Percentiles rank a stretch among this genome's conserved stretches.
Evolutionary conservation across 2,888 invertebrate genomes (phyloP).

Genomic region (Matsumyia berberina): DNA sequence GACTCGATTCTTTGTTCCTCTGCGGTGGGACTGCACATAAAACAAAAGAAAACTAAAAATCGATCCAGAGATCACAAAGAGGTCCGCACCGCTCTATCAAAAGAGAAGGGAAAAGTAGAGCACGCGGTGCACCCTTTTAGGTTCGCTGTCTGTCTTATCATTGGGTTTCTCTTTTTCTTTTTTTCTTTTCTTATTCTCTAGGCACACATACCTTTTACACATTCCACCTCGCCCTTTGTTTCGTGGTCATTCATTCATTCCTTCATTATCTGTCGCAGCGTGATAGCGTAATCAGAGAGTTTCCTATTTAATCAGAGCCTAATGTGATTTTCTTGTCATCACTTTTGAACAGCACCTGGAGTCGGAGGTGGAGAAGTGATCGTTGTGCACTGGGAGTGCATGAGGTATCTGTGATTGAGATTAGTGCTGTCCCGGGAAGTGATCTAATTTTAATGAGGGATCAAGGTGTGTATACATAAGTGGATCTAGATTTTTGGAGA

Average conservation of each 20-base stretch:
- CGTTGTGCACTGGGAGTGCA: slow-evolving; percentile 6
- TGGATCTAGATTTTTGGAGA: slow-evolving; percentile 34
- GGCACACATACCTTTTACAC: slow-evolving; percentile 7
- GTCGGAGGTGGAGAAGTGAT: background rate
- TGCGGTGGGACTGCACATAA: slow-evolving; percentile 30
- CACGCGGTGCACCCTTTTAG: slow-evolving; percentile 72
- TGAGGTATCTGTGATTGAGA: slow-evolving; percentile 56
- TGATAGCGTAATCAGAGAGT: slow-evolving; percentile 72
- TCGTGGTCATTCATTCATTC: slow-evolving; percentile 55
- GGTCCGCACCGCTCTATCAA: slow-evolving; percentile 30
- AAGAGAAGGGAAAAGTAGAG: slow-evolving; percentile 70
- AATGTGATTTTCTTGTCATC: slow-evolving; percentile 76
- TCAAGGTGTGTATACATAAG: slow-evolving; percentile 57
- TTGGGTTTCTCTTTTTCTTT: slow-evolving; percentile 17
- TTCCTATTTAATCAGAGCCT: slow-evolving; percentile 72
- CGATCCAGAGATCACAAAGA: slow-evolving; percentile 6
- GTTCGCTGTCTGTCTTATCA: slow-evolving; percentile 58
- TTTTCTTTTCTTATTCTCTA: slow-evolving; percentile 23
- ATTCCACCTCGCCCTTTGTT: slow-evolving; percentile 17
- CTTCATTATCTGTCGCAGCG: slow-evolving; percentile 73
- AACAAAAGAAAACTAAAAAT: slow-evolving; percentile 8
- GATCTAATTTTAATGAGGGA: slow-evolving; percentile 73
- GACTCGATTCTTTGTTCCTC: slow-evolving; percentile 52
- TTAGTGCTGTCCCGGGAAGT: slow-evolving; percentile 59
- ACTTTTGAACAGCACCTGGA: slow-evolving; percentile 59